Evolutionary conservation across 2,888 invertebrate genomes (phyloP).

Genomic region (Dilophus febrilis): DNA sequence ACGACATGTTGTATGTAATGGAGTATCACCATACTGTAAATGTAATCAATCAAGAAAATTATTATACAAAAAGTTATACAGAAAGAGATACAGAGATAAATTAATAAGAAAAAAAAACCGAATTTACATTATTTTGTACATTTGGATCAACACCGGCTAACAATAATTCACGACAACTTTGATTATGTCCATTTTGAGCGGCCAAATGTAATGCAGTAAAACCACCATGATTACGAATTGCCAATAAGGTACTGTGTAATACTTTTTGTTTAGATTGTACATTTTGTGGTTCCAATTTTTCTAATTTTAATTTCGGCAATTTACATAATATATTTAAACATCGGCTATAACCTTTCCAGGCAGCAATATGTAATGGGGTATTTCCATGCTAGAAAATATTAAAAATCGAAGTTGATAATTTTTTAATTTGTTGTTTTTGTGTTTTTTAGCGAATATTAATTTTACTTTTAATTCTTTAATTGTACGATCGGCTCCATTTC

Average conservation of each 20-base stretch:
- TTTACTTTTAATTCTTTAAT: constrained; percentile 20
- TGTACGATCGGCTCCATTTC: constrained; percentile 20
- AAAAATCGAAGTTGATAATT: not conserved
- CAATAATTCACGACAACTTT: constrained; percentile 74
- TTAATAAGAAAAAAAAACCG: not conserved
- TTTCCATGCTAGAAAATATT: constrained; percentile 63
- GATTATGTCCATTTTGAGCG: constrained; percentile 94
- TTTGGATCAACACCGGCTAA: constrained; percentile 77
- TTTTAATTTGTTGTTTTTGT: not conserved
- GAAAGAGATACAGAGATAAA: too few species aligned
- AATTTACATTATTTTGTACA: constrained; percentile 66
- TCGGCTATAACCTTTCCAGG: constrained; percentile 86
- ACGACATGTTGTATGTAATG: constrained; percentile 83
- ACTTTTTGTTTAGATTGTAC: constrained; percentile 26
- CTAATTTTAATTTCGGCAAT: constrained; percentile 13
- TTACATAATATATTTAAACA: constrained; percentile 53
- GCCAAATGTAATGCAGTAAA: constrained; percentile 89
- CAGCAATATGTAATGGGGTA: constrained; percentile 83
- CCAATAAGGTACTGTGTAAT: constrained; percentile 43
- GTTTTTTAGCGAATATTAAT: not conserved
- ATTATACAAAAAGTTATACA: not conserved
- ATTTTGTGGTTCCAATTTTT: constrained; percentile 15
- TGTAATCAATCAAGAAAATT: not conserved
- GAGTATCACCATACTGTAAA: constrained; percentile 81
- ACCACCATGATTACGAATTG: constrained; percentile 63